These are phyloP conservation scores for Camelus bactrianus DNA, from an alignment of 2,113 vertebrate genomes.

Conservation along the genomic window DNA sequence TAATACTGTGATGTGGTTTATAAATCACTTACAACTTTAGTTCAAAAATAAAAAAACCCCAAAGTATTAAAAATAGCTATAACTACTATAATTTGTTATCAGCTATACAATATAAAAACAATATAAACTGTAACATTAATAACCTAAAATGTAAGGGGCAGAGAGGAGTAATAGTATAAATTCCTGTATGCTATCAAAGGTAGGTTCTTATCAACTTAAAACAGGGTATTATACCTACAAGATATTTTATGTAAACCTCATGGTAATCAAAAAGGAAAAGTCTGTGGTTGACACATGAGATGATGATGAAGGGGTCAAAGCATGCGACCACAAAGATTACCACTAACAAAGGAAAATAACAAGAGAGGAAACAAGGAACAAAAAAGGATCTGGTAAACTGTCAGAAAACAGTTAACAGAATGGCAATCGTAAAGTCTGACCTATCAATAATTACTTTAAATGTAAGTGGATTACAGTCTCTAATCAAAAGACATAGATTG, in stretches of 20 bases:
- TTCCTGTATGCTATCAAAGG: background rate
- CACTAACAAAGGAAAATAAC: background rate
- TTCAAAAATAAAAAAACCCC: background rate
- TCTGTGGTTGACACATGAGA: background rate
- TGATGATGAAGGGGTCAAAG: background rate
- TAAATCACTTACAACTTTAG: background rate
- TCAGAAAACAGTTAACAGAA: background rate
- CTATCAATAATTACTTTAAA: no score
- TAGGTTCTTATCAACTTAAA: background rate
- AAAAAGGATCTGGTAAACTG: background rate
- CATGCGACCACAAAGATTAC: background rate
- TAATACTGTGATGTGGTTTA: background rate
- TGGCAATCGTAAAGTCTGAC: background rate
- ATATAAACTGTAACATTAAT: background rate
- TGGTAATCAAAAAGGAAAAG: background rate
- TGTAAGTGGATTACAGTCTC: background rate
- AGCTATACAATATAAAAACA: background rate
- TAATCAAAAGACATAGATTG: background rate
- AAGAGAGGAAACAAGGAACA: background rate
- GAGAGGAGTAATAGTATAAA: background rate
- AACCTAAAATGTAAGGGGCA: background rate
- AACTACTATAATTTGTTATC: background rate
- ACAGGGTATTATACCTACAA: background rate
- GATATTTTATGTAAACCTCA: background rate
- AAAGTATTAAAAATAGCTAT: background rate